Conservation (phyloP, 2,797 vertebrate species). For the Enteromius trimaculatus region DNA sequence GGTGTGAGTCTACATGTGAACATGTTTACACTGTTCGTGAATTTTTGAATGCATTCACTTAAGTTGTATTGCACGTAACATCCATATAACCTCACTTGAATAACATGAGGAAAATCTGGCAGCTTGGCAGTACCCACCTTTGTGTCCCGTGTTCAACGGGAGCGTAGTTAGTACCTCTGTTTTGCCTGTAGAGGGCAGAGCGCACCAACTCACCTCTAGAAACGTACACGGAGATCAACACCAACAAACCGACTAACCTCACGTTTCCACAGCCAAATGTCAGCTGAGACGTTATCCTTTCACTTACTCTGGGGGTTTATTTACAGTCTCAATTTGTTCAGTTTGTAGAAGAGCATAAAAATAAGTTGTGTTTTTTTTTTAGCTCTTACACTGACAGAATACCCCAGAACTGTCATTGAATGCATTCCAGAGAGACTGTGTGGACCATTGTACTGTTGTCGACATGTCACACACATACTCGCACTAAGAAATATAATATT, state of each 20-base stretch:
- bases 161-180: not conserved
- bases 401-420: conserved; percentile 15
- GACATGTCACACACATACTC: conserved; percentile 11
- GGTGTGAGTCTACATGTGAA: not conserved
- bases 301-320: conserved; percentile 23
- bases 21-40: conserved; percentile 28
- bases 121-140: not conserved
- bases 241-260: conserved; percentile 45
- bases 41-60: not conserved
- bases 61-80: not conserved
- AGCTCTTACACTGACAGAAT: not conserved
- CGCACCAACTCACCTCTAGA: conserved; percentile 52
- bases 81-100: not conserved
- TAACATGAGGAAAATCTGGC: not conserved
- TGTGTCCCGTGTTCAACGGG: conserved; percentile 57
- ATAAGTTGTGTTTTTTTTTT: conserved; percentile 14
- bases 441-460: conserved; percentile 23
- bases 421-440: conserved; percentile 17
- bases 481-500: not conserved
- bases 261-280: conserved; percentile 43
- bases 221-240: conserved; percentile 10
- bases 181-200: conserved; percentile 73
- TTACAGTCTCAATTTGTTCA: conserved; percentile 39
- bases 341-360: conserved; percentile 23
- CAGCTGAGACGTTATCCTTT: conserved; percentile 43